Percentiles rank a stretch among this genome's conserved stretches.
These are phyloP conservation scores for Xiphydria camelus DNA, from an alignment of 2,888 invertebrate species.

Conservation along the genomic window DNA sequence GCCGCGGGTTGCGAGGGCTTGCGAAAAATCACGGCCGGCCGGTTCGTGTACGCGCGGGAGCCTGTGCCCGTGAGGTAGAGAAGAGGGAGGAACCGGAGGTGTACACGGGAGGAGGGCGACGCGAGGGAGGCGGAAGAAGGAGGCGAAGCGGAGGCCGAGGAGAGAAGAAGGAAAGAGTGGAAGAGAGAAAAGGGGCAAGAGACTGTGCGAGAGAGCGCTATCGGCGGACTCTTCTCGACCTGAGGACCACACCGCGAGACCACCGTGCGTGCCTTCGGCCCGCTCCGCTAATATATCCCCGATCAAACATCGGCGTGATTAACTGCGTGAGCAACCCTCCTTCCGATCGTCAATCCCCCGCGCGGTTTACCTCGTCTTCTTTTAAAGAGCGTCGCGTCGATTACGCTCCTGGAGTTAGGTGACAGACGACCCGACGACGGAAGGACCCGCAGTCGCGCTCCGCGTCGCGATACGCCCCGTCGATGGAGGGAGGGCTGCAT, in stretches of 20 bases:
- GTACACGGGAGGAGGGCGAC: conserved; percentile 7
- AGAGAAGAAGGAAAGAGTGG: conserved; percentile 8
- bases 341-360: too few relatives aligned
- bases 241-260: conserved; percentile 55
- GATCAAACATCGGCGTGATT: conserved; percentile 45
- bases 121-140: conserved; percentile 9
- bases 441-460: too few relatives aligned
- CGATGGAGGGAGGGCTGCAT: too few relatives aligned
- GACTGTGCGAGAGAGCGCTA: conserved; percentile 41
- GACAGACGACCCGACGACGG: too few relatives aligned
- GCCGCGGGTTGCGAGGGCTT: conserved; percentile 24
- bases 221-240: conserved; percentile 41
- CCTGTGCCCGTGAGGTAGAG: neutral
- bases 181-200: conserved; percentile 15
- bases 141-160: neutral
- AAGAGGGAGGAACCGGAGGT: neutral
- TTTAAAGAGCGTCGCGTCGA: too few relatives aligned
- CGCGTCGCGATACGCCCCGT: too few relatives aligned
- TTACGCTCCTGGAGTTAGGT: too few relatives aligned
- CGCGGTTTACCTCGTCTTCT: too few relatives aligned
- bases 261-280: conserved; percentile 49
- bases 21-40: conserved; percentile 42
- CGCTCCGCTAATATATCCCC: conserved; percentile 44
- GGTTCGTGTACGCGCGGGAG: neutral
- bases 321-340: conserved; percentile 35